phyloP scores from a whole-genome alignment of 2,113 vertebrate genomes.

The Lagenorhynchus albirostris region DNA sequence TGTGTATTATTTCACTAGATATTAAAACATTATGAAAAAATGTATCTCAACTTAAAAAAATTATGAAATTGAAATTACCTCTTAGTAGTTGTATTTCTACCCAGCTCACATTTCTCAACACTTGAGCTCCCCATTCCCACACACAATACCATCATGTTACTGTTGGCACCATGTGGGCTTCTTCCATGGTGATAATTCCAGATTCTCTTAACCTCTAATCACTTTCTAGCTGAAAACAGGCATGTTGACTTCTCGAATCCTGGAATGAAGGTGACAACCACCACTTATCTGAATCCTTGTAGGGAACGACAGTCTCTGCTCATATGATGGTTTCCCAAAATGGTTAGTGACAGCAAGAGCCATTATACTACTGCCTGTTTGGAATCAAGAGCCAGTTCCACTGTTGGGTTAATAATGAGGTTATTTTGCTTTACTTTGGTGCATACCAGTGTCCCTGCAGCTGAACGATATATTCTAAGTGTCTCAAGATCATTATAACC shows the following conservation, averaged over 20 bases:
- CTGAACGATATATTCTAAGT: not conserved
- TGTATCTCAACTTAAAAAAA: not conserved
- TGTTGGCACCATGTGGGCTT: not conserved
- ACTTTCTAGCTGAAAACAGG: not conserved
- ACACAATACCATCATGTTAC: rapidly evolving
- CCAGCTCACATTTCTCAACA: not conserved
- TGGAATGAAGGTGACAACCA: not conserved
- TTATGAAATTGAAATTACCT: not conserved
- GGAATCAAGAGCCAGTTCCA: not conserved
- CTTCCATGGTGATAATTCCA: not conserved
- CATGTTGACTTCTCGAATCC: not conserved
- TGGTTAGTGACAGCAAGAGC: not conserved
- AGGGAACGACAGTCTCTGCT: not conserved
- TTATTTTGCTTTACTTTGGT: not conserved
- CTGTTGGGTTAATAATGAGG: not conserved
- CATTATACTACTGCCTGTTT: not conserved
- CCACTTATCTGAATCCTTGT: not conserved
- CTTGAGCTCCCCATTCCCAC: not conserved
- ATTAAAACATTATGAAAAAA: not conserved
- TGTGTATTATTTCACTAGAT: not conserved
- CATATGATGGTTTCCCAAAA: not conserved
- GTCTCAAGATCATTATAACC: not conserved
- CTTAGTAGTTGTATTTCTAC: not conserved
- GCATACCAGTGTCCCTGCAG: not conserved
- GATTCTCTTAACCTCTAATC: not conserved